Percentiles rank a stretch among this genome's conserved stretches.
These are phyloP conservation scores for Cynopterus brachyotis DNA, from an alignment of 2,113 vertebrate species.

Conservation along the genomic window DNA sequence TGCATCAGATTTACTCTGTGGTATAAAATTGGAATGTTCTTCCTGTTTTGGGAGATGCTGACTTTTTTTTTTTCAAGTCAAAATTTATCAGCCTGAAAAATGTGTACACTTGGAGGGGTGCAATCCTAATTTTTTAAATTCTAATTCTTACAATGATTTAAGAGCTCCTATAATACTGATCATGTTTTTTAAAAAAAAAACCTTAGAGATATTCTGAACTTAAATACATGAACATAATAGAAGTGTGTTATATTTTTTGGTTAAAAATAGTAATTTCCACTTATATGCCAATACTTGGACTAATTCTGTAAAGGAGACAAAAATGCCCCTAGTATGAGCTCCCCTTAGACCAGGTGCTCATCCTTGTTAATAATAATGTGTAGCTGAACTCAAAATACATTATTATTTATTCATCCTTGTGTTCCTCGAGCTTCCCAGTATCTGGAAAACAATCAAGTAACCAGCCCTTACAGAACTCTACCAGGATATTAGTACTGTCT, in stretches of 20 bases:
- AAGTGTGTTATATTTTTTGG: not conserved
- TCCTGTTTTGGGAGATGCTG: constrained; percentile 1
- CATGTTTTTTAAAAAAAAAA: not conserved
- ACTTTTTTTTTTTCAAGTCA: not conserved
- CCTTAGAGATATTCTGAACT: not conserved
- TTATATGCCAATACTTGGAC: not conserved
- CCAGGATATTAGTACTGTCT: not conserved
- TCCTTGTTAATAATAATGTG: not conserved
- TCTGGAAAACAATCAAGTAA: not conserved
- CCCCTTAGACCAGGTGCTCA: not conserved
- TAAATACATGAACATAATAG: not conserved
- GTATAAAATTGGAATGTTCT: not conserved
- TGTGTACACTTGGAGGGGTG: not conserved
- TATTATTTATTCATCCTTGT: not conserved
- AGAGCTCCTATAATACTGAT: not conserved
- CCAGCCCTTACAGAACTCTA: not conserved
- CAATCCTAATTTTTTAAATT: not conserved
- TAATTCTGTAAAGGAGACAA: not conserved
- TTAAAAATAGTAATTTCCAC: not conserved
- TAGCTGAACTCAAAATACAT: not conserved
- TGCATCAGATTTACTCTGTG: not conserved
- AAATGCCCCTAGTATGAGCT: not conserved
- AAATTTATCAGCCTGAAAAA: constrained; percentile 32
- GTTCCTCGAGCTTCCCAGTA: not conserved
- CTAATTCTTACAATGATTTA: constrained; percentile 30